A percentile compares a stretch with the other conserved stretches of the same genome.
phyloP scores from a whole-genome alignment of 2,888 invertebrate genomes.

The Mayetiola destructor region DNA sequence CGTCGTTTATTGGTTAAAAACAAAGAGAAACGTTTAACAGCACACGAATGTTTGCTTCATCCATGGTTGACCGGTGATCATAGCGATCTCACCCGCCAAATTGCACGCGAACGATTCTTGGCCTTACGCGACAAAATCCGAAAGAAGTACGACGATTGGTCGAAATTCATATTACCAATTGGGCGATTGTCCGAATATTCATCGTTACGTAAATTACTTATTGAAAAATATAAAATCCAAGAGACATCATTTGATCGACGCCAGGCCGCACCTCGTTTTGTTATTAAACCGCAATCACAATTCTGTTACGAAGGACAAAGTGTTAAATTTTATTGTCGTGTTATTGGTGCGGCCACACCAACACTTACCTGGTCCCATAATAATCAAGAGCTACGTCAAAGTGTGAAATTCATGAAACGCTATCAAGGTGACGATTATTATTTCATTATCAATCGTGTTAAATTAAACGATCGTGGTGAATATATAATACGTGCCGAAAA shows the following conservation, averaged over 20 bases:
- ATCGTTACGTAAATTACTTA: constrained; percentile 82
- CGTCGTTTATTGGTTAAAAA: constrained; percentile 76
- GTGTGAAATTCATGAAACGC: constrained; percentile 98
- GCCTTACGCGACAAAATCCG: constrained; percentile 78
- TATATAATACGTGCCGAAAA: constrained; percentile 94
- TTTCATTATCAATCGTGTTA: constrained; percentile 92
- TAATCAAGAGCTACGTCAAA: constrained; percentile 84
- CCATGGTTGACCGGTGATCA: constrained; percentile 88
- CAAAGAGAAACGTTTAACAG: constrained; percentile 96
- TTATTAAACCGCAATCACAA: constrained; percentile 89
- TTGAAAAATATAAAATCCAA: constrained; percentile 92
- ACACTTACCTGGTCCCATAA: constrained; percentile 93
- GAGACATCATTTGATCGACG: constrained; percentile 92
- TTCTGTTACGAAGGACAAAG: constrained; percentile 96
- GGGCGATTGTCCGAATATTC: constrained; percentile 96
- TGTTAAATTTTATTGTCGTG: constrained; percentile 92
- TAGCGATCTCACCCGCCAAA: constrained; percentile 55
- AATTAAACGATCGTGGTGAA: constrained; percentile 90
- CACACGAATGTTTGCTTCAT: constrained; percentile 92
- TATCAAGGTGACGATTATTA: constrained; percentile 93
- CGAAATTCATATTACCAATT: constrained; percentile 79
- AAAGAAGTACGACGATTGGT: constrained; percentile 64
- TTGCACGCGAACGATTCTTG: constrained; percentile 73
- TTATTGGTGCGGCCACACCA: constrained; percentile 87
- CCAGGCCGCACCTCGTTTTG: constrained; percentile 96